Evolutionary conservation across 2,888 invertebrate genomes (phyloP), one percentile per base, ranked within the genome.

Genomic region (Lagria hirta): DNA sequence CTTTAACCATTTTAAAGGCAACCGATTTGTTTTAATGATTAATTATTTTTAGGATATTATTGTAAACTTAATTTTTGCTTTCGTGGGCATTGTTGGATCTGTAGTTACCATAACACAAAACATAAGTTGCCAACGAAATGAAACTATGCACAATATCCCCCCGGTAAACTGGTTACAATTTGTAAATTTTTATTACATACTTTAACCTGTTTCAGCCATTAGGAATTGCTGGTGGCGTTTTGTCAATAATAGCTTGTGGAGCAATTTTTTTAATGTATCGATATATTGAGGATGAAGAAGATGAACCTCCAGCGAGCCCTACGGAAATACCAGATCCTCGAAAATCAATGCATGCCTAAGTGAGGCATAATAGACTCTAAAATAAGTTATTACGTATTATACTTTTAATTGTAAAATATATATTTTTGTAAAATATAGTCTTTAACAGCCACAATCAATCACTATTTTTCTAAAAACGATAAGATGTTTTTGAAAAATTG

Each of bases 231-330:
- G 59, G 58, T 12, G 50, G 53, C 7, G 32, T 50, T 23, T 34
- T 56, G 26, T 33, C 54, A n/a, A 35, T 59, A 15, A 24, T 56
- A 7, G 55, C 58, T 16, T 61, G 61, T 44, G 58, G 47, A 4
- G 54, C 57, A 2, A 48, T 61, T 26, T 58, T 61, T 28, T 36
- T 61, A 8, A 49, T 59, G 53, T 61, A 58, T 35, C 54, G 61
- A 12, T 59, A 53, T 33, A 46, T 57, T 17, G 57, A 61, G 23
- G 55, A 61, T 15, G 42, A 48, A 1, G 42, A 48, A 1, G 47
- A 55, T 2, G 33, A 43, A 6, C 13, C 1, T 2, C 8, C 14
- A 23, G 16, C 11, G n/a, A 28, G 37, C 7, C 37, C 32, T 16
- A 28, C 23, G 17, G 34, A 42, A 6, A 15, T 29, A 5, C 20